These are phyloP conservation scores for Acanthochromis polyacanthus DNA, from an alignment of 2,113 vertebrate genomes.

Conservation along the genomic window DNA sequence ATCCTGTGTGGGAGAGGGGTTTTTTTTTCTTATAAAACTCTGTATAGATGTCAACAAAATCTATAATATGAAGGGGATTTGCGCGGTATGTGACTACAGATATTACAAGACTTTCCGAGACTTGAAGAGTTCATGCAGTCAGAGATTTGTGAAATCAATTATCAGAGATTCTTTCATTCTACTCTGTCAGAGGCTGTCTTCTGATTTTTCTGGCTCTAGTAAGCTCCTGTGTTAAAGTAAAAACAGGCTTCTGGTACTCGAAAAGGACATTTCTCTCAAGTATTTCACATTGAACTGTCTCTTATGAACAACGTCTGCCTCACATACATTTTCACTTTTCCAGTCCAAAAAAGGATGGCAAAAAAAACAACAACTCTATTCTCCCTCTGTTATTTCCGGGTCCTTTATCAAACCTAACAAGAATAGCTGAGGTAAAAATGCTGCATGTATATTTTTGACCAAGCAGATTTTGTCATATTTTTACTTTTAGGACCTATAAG, in stretches of 20 bases:
- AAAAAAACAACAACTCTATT: not conserved
- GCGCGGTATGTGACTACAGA: not conserved
- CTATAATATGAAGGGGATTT: not conserved
- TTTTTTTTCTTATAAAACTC: not conserved
- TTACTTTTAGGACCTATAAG: too few relatives aligned
- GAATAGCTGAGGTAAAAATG: too few relatives aligned
- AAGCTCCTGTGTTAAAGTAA: not conserved
- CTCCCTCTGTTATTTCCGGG: too few relatives aligned
- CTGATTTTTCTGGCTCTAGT: not conserved
- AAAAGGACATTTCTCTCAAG: not conserved
- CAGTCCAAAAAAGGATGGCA: not conserved
- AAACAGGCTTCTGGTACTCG: not conserved
- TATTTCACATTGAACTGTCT: not conserved
- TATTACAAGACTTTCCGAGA: not conserved
- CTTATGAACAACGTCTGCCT: not conserved
- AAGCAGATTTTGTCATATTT: too few relatives aligned
- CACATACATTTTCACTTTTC: not conserved
- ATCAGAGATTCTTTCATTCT: not conserved
- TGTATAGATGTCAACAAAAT: constrained; percentile 1
- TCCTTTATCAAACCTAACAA: too few relatives aligned
- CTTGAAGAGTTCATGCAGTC: not conserved
- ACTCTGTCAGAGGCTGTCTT: not conserved
- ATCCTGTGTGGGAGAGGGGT: not conserved
- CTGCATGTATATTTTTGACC: too few relatives aligned
- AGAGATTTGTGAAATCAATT: not conserved